Base-by-base conservation (phyloP, 1,140 invertebrate species). In the Drosophila dunni region DNA sequence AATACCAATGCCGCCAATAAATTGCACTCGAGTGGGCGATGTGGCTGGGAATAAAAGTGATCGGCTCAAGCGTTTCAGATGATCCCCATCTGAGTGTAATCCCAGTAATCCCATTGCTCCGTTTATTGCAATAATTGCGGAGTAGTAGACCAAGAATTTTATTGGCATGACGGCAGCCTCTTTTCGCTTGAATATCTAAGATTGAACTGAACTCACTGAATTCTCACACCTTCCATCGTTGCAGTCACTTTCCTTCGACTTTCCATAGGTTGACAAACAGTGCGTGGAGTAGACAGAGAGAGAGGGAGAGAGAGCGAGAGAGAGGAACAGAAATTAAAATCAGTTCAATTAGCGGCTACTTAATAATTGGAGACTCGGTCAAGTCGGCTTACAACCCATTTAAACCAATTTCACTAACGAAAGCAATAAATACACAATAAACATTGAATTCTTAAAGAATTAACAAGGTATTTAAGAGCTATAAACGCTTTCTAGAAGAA, bases 1-100 rank as follows among this genome's bases (percentile, higher is more conserved):
- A 48, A 92, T 92, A 15, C 92, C 92, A 29, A 92, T 88, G 46
- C 91, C 92, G 6, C 80, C 82, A 68, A 92, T 91, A 20, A 92
- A 91, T 72, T 92, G 91, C 2, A 91, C 77, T 17, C 91, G 85
- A 17, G 91, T 92, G 9, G 91, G 91, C 24, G 83, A 66, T 3
- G 89, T 92, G 0, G 75, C 78, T 2, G 91, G 91, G 54, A 91
- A 92, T n/a, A 91, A 57, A 29, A 92, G 44, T 0, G 91, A 89
- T 79, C 90, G 76, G 61, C 78, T 77, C 5, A 90, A 67, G n/a
- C 81, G 78, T 17, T 81, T 66, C 0, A 81, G 51, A 9, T 81
- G 71, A 9, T 50, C 64, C 44, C 13, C 20, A 17, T 38, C 42
- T 48, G 24, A 29, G 5, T 29, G 1, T 29, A 29, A 29, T 29